phyloP scores from a whole-genome alignment of 2,888 invertebrate species.

The Andrena chrysosceles region DNA sequence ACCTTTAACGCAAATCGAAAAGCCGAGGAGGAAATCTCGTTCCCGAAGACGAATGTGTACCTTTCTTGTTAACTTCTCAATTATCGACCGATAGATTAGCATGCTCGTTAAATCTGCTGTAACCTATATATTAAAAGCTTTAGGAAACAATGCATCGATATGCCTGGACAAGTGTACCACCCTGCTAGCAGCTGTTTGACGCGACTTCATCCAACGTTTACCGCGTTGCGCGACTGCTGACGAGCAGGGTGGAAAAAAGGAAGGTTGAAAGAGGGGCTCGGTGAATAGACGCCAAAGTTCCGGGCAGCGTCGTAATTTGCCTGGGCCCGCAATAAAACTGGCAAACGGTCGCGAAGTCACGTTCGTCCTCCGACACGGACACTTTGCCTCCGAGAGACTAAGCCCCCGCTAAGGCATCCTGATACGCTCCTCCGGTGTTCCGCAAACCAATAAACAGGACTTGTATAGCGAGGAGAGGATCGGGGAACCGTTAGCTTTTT shows the following conservation, averaged over 20 bases:
- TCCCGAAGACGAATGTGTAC: slow-evolving; percentile 14
- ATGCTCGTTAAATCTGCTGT: no score
- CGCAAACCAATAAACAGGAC: slow-evolving; percentile 70
- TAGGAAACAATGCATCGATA: no score
- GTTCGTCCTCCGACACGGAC: slow-evolving; percentile 74
- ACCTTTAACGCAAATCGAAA: slow-evolving; percentile 37
- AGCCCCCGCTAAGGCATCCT: slow-evolving; percentile 32
- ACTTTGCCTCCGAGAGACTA: slow-evolving; percentile 43
- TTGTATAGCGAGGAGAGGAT: slow-evolving; percentile 47
- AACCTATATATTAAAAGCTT: no score
- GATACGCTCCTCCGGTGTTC: slow-evolving; percentile 45
- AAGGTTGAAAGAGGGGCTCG: slow-evolving; percentile 26
- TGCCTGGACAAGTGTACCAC: background rate
- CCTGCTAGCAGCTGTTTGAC: background rate
- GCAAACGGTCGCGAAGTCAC: slow-evolving; percentile 79
- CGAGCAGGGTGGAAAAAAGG: background rate
- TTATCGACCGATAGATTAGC: background rate
- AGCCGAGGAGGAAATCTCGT: slow-evolving; percentile 16
- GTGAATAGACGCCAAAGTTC: slow-evolving; percentile 52
- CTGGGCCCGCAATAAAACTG: slow-evolving; percentile 80
- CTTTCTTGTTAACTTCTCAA: slow-evolving; percentile 6
- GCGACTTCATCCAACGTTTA: background rate
- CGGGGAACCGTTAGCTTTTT: slow-evolving; percentile 77
- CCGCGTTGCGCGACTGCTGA: background rate
- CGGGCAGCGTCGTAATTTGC: slow-evolving; percentile 75